Evolutionary conservation across 2,888 invertebrate genomes (phyloP), one percentile per base, ranked within the genome.

Genomic region (Chrysolina oricalcia): DNA sequence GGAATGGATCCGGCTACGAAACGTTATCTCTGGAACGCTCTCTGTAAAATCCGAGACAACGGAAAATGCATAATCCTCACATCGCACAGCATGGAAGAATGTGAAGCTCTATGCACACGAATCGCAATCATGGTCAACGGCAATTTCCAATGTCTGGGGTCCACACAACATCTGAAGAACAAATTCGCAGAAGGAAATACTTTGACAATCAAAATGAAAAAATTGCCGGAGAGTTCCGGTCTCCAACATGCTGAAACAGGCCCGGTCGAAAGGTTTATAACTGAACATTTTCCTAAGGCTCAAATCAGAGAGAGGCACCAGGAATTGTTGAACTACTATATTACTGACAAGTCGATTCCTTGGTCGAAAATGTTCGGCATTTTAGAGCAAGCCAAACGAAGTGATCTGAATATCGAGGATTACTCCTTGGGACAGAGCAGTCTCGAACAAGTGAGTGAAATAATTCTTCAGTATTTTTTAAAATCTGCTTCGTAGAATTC

Each of bases 121-220:
- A 88, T 96, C 81, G 95, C 95, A 53, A 94, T 96, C 78, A 96
- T 96, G 96, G 95, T 95, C n/a, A 95, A 95, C 87, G 96, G 96
- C 0, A 91, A 92, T 79, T 94, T 96, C 87, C 92, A 93, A 85
- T 96, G 96, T 83, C 89, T 96, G 59, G 96, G 96, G 21, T 94
- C 95, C 0, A 93, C 94, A 56, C 96, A 96, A 83, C 95, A 95
- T 86, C 90, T 96, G 70, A 96, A 96, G 87, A 94, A 92, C 83
- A 95, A 94, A 88, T 96, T 93, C 87, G 93, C 93, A 13, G 90
- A 93, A 88, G 92, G 92, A 64, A 89, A 88, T 76, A 88, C 88
- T 23, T 76, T 89, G 53, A 87, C 85, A 1, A 84, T 89, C 15
- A 89, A 89, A 89, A 87, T 91, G 83, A 84, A 83, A 74, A 87